phyloP scores from a whole-genome alignment of 2,888 invertebrate species.

The Sminthurinus aureus region DNA sequence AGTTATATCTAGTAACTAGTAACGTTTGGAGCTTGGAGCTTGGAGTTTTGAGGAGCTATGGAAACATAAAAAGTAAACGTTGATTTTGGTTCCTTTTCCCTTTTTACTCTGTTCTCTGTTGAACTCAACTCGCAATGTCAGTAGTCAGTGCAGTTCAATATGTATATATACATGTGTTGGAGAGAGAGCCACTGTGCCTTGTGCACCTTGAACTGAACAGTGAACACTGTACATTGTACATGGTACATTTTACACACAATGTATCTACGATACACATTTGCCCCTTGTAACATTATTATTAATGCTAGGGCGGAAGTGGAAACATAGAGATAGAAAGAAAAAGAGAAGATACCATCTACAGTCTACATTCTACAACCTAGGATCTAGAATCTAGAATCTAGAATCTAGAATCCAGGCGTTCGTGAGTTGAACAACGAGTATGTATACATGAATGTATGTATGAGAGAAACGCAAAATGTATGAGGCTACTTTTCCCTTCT shows the following conservation, averaged over 20 bases:
- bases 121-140: too few relatives aligned
- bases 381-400: background rate
- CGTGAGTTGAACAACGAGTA: background rate
- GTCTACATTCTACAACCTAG: background rate
- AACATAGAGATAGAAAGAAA: conserved; percentile 5
- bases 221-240: too few relatives aligned
- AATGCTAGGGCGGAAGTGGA: conserved; percentile 21
- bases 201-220: too few relatives aligned
- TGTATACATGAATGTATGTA: background rate
- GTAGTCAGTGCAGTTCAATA: too few relatives aligned
- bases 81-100: too few relatives aligned
- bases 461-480: background rate
- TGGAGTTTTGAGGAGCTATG: too few relatives aligned
- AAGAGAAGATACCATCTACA: conserved; percentile 6
- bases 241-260: background rate
- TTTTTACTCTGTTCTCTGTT: too few relatives aligned
- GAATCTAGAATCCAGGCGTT: background rate
- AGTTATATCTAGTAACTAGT: too few relatives aligned
- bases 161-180: too few relatives aligned
- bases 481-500: background rate
- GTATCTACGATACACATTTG: conserved; percentile 3
- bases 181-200: too few relatives aligned
- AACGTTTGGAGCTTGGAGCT: too few relatives aligned
- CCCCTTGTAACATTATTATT: conserved; percentile 18
- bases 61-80: too few relatives aligned